These are phyloP conservation scores for Rhadina sibilatrix DNA, from an alignment of 2,113 vertebrate genomes.

Conservation along the genomic window DNA sequence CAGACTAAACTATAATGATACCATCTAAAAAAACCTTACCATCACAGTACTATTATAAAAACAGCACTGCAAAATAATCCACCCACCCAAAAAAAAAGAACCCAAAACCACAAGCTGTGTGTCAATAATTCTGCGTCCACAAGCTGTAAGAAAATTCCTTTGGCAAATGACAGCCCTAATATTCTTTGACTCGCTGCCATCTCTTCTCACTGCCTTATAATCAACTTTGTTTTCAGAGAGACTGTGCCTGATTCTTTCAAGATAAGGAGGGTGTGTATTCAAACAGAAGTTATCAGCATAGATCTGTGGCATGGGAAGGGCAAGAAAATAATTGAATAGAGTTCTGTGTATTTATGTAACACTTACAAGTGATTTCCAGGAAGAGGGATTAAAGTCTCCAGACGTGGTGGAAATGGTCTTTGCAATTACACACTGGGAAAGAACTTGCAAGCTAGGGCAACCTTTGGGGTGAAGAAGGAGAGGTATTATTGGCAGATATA, in stretches of 20 bases:
- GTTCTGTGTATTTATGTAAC: not conserved
- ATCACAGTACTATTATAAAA: not conserved
- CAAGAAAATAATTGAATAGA: not conserved
- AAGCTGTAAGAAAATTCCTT: conserved; percentile 1
- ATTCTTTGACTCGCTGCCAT: conserved; percentile 37
- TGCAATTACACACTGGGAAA: not conserved
- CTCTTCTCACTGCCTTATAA: conserved; percentile 13
- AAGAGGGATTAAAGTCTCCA: not conserved
- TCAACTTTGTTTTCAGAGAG: conserved; percentile 22
- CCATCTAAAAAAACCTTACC: not conserved
- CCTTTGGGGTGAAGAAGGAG: not conserved
- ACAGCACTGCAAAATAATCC: not conserved
- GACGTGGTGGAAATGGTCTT: not conserved
- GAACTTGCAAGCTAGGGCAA: not conserved
- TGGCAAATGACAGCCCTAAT: conserved; percentile 23
- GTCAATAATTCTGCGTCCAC: not conserved
- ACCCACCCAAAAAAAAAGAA: not conserved
- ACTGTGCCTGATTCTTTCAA: conserved; percentile 11
- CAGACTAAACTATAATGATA: not conserved
- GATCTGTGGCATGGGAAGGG: not conserved
- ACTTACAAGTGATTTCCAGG: not conserved
- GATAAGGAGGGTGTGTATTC: not conserved
- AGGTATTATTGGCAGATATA: not conserved
- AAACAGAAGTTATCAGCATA: not conserved
- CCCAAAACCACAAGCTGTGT: not conserved